Conservation (phyloP, 2,888 invertebrate genomes). For the Meloe dianella region DNA sequence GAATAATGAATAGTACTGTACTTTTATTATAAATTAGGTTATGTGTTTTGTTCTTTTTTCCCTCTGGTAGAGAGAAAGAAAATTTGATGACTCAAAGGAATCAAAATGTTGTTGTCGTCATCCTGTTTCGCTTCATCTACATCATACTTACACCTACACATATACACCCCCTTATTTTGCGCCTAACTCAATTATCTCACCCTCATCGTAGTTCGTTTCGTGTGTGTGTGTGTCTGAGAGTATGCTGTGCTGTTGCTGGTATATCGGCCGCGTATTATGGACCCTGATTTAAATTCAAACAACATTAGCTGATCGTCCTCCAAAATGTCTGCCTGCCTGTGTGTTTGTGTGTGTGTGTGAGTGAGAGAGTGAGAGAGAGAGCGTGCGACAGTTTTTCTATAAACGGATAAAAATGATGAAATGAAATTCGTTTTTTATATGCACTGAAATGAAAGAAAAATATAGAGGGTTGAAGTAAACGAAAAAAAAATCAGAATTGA, state of each 20-base stretch:
- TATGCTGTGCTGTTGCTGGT: background rate
- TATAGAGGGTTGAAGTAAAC: constrained; percentile 23
- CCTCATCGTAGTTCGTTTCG: constrained; percentile 10
- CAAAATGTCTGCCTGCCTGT: background rate
- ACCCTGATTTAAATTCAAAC: constrained; percentile 52
- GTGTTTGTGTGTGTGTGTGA: background rate
- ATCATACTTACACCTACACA: background rate
- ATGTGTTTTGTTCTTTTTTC: background rate
- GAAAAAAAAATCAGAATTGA: constrained; percentile 24
- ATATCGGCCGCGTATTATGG: constrained; percentile 46
- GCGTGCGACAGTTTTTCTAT: background rate
- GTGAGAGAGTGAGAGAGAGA: background rate
- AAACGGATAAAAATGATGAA: background rate
- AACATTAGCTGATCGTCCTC: constrained; percentile 24
- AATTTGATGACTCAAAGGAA: background rate
- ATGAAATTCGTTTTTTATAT: constrained; percentile 8
- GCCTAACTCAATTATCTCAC: constrained; percentile 28
- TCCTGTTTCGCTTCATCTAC: background rate
- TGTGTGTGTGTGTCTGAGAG: background rate
- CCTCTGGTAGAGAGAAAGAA: background rate
- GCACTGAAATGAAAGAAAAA: constrained; percentile 18
- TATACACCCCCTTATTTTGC: background rate
- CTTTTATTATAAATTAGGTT: background rate
- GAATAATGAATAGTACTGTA: background rate
- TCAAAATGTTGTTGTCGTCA: constrained; percentile 3